A percentile compares a stretch with the other conserved stretches of the same genome.
These are phyloP conservation scores for Percopsis transmontana DNA, from an alignment of 2,113 vertebrate species.

Conservation along the genomic window DNA sequence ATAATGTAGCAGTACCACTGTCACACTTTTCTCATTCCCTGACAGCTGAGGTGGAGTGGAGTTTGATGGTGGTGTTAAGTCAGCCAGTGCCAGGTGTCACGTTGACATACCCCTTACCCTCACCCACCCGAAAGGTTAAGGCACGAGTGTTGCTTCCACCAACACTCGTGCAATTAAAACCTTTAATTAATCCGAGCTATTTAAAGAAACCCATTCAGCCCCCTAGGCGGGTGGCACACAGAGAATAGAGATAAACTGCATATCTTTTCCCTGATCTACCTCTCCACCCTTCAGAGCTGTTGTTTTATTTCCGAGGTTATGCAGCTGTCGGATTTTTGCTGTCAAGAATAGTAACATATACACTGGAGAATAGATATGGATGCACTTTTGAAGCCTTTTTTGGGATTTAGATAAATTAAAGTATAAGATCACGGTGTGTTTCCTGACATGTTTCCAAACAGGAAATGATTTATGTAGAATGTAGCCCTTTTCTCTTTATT, in stretches of 20 bases:
- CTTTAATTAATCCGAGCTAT: slow-evolving; percentile 78
- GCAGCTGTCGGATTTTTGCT: slow-evolving; percentile 41
- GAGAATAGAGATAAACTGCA: slow-evolving; percentile 49
- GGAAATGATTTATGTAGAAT: not conserved
- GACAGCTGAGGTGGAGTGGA: slow-evolving; percentile 24
- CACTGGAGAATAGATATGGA: not conserved
- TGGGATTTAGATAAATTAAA: not conserved
- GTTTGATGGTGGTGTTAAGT: slow-evolving; percentile 41
- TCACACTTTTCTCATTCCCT: slow-evolving; percentile 9
- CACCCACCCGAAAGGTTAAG: slow-evolving; percentile 29
- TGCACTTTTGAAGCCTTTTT: not conserved
- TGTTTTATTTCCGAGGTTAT: slow-evolving; percentile 21
- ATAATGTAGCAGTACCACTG: slow-evolving; percentile 1
- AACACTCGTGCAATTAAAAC: slow-evolving; percentile 73
- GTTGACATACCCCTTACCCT: slow-evolving; percentile 44
- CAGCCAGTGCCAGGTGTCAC: slow-evolving; percentile 60
- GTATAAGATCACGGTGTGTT: not conserved
- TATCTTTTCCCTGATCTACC: slow-evolving; percentile 58
- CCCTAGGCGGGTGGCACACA: slow-evolving; percentile 50
- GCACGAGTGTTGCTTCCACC: slow-evolving; percentile 40
- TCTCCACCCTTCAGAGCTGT: slow-evolving; percentile 44
- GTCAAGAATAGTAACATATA: slow-evolving; percentile 11
- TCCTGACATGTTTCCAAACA: not conserved
- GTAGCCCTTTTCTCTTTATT: too few relatives aligned
- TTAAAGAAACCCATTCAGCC: slow-evolving; percentile 74